phyloP scores from a whole-genome alignment of 2,888 invertebrate species.

The Leptopilina myrica region DNA sequence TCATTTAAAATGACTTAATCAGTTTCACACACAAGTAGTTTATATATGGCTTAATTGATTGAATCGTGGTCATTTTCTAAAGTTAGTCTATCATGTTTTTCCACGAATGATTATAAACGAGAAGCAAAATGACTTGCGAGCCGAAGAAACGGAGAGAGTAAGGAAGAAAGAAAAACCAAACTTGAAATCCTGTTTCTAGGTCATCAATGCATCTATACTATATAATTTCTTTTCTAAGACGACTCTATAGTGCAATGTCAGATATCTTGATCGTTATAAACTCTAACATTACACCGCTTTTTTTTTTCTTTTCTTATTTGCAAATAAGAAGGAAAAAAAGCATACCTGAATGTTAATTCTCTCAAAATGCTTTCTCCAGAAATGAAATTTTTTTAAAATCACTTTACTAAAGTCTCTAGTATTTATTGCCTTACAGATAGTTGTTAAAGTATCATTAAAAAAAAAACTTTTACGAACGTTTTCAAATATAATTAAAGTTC shows the following conservation, averaged over 20 bases:
- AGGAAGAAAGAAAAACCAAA: slow-evolving; percentile 57
- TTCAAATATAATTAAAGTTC: too few relatives aligned
- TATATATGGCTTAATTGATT: slow-evolving; percentile 29
- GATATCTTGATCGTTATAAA: slow-evolving; percentile 18
- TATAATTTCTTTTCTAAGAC: slow-evolving; percentile 35
- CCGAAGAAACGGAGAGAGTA: slow-evolving; percentile 52
- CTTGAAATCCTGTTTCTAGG: slow-evolving; percentile 55
- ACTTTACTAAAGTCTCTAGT: too few relatives aligned
- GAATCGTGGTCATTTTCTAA: slow-evolving; percentile 27
- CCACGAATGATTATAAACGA: slow-evolving; percentile 48
- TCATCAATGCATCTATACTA: slow-evolving; percentile 46
- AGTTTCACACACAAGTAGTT: background rate
- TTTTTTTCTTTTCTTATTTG: background rate
- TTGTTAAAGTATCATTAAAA: too few relatives aligned
- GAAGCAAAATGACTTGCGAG: slow-evolving; percentile 53
- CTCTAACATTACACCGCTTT: background rate
- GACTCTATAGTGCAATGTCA: background rate
- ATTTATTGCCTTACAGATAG: too few relatives aligned
- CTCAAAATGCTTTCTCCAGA: background rate
- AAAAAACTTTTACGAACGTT: too few relatives aligned
- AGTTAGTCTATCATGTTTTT: slow-evolving; percentile 36
- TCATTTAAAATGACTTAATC: slow-evolving; percentile 34
- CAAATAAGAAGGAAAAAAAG: too few relatives aligned
- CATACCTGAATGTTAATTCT: background rate
- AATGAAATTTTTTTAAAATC: background rate